Conservation (phyloP, 1,140 invertebrate species). For the Drosophila santomea region DNA sequence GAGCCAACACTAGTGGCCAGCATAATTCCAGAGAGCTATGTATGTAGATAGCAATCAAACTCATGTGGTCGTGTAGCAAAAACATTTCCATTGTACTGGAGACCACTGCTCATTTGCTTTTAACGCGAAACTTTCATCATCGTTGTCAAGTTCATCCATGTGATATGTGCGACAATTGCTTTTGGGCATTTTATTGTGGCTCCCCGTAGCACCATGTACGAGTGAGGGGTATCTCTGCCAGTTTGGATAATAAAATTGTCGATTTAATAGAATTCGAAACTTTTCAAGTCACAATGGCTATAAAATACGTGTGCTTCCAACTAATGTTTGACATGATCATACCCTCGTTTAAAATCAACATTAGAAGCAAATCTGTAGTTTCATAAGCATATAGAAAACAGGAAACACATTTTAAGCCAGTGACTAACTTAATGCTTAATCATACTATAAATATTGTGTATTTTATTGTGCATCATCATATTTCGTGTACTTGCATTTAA, state of each 20-base stretch:
- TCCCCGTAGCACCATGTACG: conserved; percentile 17
- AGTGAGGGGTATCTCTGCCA: background rate
- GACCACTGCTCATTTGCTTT: conserved; percentile 25
- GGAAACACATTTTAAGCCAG: too few relatives aligned
- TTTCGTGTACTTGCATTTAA: background rate
- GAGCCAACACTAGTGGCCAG: conserved; percentile 15
- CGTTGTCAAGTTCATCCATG: conserved; percentile 32
- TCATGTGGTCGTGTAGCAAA: background rate
- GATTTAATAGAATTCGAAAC: conserved; percentile 16
- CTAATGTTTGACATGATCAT: background rate
- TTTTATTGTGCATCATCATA: background rate
- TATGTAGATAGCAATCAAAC: conserved; percentile 26
- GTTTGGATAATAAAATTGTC: conserved; percentile 17
- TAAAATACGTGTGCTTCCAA: background rate
- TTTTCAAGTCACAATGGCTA: conserved; percentile 11
- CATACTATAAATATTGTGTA: too few relatives aligned
- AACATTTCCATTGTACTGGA: conserved; percentile 27
- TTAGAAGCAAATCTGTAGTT: too few relatives aligned
- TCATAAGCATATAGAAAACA: too few relatives aligned
- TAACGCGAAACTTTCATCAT: conserved; percentile 50
- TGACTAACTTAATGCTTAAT: too few relatives aligned
- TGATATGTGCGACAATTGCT: conserved; percentile 46
- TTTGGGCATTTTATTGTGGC: conserved; percentile 33
- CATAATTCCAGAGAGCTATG: conserved; percentile 16
- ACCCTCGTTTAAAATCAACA: background rate